Conservation (phyloP, 2,113 vertebrate species). For the Microtus montanus region DNA sequence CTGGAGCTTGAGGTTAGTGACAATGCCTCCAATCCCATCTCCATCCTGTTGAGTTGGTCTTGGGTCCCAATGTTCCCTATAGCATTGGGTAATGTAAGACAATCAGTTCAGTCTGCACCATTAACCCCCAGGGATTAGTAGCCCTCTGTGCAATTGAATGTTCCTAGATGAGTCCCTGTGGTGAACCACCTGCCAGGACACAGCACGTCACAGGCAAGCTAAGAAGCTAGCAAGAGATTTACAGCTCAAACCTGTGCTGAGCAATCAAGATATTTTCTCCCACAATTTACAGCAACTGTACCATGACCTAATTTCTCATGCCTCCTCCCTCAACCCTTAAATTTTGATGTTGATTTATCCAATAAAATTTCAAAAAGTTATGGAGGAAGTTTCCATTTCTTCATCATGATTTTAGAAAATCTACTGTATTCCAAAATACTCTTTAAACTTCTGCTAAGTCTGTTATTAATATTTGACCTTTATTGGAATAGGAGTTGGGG, state of each 20-base stretch:
- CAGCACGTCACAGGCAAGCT: conserved; percentile 57
- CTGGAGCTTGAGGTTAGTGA: not conserved
- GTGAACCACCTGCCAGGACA: conserved; percentile 76
- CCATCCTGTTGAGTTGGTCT: conserved; percentile 46
- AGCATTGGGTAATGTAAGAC: conserved; percentile 53
- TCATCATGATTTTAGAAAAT: conserved; percentile 12
- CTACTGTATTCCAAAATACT: not conserved
- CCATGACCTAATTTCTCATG: conserved; percentile 73
- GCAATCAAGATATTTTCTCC: conserved; percentile 77
- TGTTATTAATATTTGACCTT: not conserved
- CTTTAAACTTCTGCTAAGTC: not conserved
- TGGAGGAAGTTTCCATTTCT: conserved; percentile 26
- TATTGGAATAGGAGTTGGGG: not conserved
- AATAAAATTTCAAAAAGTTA: conserved; percentile 50
- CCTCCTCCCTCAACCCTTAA: not conserved
- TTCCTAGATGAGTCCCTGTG: conserved; percentile 71
- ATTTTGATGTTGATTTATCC: conserved; percentile 7
- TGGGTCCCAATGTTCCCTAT: conserved; percentile 41
- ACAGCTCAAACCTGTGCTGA: conserved; percentile 68
- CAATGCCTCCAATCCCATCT: conserved; percentile 23
- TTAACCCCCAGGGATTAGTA: conserved; percentile 72
- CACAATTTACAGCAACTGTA: conserved; percentile 66
- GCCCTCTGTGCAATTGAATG: conserved; percentile 75
- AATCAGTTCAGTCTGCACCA: conserved; percentile 71
- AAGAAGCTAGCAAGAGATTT: conserved; percentile 70